Base-by-base conservation (phyloP, 2,888 invertebrate species). In the Eulithis testata region DNA sequence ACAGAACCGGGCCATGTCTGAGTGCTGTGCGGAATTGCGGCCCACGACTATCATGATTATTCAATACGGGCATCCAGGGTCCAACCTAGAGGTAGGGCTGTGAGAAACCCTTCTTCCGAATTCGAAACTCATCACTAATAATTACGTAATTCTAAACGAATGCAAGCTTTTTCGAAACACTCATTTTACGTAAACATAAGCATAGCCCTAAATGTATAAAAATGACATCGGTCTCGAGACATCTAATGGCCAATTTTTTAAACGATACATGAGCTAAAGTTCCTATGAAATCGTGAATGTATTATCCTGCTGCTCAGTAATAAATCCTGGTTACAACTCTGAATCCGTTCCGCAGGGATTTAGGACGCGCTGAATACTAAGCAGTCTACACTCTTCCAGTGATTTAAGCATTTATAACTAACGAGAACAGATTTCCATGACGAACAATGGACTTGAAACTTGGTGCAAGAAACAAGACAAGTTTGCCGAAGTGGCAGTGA, bases 21-120 rank as follows among this genome's bases (percentile, higher is more conserved):
- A 73, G 75, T 57, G 56, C 52, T 58, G 66, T 72, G 69, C 74
- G 82, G 82, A 82, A 84, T 83, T 80, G 82, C 87, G 76, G 82
- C 87, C 87, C 84, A 87, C 88, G 80, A 83, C 79, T 76, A 83
- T 84, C 88, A 89, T 90, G 89, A 90, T 90, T 91, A 91, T 91
- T 91, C 90, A 91, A 89, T 89, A 87, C 84, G 80, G 73, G 75
- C 36, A 50, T 27, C 50, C 66, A 66, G 66, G 40, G 14, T 27
- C 50, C 37, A 12, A 49, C 43, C 52, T 54, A 58, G 61, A 50
- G 27, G 9, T 12, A 52, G 31, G 51, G 31, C 7, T 31, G 21
- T 49, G 11, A 40, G 21, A 21, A 21, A 40, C 40, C 40, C 40
- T 3, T 1, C 40, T 40, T 40, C 8, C 40, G 31, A 6, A 40